phyloP scores from a whole-genome alignment of 2,797 vertebrate genomes.

The Lutjanus campechanus region DNA sequence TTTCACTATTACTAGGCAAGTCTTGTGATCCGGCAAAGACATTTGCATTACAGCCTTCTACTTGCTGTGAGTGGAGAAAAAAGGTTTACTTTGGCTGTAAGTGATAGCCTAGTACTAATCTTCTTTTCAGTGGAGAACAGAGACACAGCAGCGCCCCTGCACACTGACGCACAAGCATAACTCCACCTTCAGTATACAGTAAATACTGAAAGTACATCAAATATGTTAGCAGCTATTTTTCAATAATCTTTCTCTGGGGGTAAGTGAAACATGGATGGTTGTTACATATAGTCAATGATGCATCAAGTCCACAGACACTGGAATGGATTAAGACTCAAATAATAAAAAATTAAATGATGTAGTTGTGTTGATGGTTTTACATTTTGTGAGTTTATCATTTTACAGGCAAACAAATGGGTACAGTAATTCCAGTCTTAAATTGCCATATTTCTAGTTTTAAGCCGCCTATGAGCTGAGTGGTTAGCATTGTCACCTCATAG shows the following conservation, averaged over 20 bases:
- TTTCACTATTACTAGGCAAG: neutral
- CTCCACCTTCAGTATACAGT: conserved; percentile 18
- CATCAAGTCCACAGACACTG: conserved; percentile 68
- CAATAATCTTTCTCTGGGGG: conserved; percentile 31
- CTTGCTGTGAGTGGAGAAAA: neutral
- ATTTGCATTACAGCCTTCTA: conserved; percentile 3
- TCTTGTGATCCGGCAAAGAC: conserved; percentile 8
- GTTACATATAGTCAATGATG: conserved; percentile 60
- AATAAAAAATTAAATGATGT: conserved; percentile 53
- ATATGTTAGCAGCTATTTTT: conserved; percentile 57
- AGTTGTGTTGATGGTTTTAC: neutral
- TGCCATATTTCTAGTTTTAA: no score
- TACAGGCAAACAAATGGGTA: neutral
- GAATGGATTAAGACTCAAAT: conserved; percentile 42
- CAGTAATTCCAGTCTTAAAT: no score
- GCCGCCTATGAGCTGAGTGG: neutral
- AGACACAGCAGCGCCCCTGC: neutral
- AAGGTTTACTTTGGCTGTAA: conserved; percentile 9
- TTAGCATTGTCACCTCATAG: neutral
- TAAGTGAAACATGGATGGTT: conserved; percentile 50
- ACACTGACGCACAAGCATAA: conserved; percentile 27
- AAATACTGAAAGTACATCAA: conserved; percentile 17
- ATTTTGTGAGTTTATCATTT: neutral
- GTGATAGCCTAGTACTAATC: neutral
- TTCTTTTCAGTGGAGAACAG: neutral